phyloP scores from a whole-genome alignment of 2,797 vertebrate species.

The Lagocephalus sceleratus region DNA sequence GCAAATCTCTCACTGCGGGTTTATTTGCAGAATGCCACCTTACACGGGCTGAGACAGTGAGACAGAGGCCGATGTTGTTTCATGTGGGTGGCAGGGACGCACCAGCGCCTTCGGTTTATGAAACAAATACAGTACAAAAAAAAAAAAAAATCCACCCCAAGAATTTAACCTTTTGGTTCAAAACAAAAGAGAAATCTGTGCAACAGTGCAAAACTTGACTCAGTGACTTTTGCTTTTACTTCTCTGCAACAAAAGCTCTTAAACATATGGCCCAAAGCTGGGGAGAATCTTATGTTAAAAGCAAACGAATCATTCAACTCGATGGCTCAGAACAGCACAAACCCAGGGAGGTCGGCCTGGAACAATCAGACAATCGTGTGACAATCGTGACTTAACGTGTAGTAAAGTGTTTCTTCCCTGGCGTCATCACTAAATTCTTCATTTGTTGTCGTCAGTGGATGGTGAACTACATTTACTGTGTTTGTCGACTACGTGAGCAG shows the following conservation, averaged over 20 bases:
- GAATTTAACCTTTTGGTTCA: too few relatives aligned
- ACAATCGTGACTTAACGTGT: too few relatives aligned
- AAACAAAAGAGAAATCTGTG: too few relatives aligned
- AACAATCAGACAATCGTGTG: too few relatives aligned
- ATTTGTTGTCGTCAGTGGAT: slow-evolving; percentile 1
- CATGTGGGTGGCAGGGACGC: slow-evolving; percentile 44
- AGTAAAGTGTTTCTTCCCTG: slow-evolving; percentile 16
- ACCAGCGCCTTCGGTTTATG: too few relatives aligned
- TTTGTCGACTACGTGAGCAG: slow-evolving; percentile 21
- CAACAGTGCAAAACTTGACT: too few relatives aligned
- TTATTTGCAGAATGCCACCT: slow-evolving; percentile 56
- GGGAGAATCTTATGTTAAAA: slow-evolving; percentile 20
- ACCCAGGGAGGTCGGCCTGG: slow-evolving; percentile 18
- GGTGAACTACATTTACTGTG: slow-evolving; percentile 5
- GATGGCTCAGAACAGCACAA: slow-evolving; percentile 12
- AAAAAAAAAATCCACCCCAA: too few relatives aligned
- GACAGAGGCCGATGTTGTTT: slow-evolving; percentile 34
- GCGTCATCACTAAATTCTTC: too few relatives aligned
- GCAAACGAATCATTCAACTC: slow-evolving; percentile 20
- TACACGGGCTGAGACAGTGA: slow-evolving; percentile 53
- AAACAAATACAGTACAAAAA: too few relatives aligned
- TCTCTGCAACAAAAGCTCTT: slow-evolving; percentile 9
- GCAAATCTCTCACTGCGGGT: slow-evolving; percentile 58
- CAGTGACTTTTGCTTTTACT: slow-evolving; percentile 48
- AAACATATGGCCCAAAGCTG: too few relatives aligned